phyloP scores from a whole-genome alignment of 1,140 invertebrate species.

The Drosophila bifasciata region DNA sequence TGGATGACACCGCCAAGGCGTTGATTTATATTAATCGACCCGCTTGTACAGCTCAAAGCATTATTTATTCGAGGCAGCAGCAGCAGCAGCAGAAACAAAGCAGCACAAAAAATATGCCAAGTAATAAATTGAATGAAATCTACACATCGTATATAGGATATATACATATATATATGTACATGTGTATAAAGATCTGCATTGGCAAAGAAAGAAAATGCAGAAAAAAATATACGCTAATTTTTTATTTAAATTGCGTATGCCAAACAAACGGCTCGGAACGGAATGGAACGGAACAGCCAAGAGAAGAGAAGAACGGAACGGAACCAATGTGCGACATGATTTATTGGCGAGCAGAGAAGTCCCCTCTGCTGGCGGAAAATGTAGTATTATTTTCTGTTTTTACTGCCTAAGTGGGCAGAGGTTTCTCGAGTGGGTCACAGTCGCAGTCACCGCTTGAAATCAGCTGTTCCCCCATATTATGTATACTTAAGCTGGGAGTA shows the following conservation, averaged over 20 bases:
- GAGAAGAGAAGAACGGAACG: neutral
- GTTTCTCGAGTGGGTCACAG: conserved; percentile 66
- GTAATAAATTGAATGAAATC: conserved; percentile 73
- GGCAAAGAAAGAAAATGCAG: conserved; percentile 29
- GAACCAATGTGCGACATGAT: conserved; percentile 65
- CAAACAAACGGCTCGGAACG: conserved; percentile 62
- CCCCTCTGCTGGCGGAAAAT: conserved; percentile 38
- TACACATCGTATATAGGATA: conserved; percentile 24
- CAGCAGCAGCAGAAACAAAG: conserved; percentile 54
- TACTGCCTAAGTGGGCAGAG: conserved; percentile 22
- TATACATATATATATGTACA: conserved; percentile 25
- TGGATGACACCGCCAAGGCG: conserved; percentile 68
- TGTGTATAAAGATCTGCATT: conserved; percentile 8
- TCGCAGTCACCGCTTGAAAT: conserved; percentile 44
- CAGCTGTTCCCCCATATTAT: conserved; percentile 59
- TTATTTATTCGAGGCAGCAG: conserved; percentile 68
- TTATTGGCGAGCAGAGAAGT: conserved; percentile 61
- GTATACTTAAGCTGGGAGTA: conserved; percentile 17
- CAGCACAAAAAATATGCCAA: conserved; percentile 60
- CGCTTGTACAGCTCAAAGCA: conserved; percentile 68
- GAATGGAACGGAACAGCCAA: conserved; percentile 28
- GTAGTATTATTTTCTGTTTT: conserved; percentile 11
- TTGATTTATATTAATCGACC: conserved; percentile 81
- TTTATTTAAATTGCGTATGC: conserved; percentile 70
- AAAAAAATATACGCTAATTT: conserved; percentile 61